Percentiles rank a stretch among this genome's conserved stretches.
phyloP scores from a whole-genome alignment of 2,113 vertebrate genomes.

The Corydoras sp. region DNA sequence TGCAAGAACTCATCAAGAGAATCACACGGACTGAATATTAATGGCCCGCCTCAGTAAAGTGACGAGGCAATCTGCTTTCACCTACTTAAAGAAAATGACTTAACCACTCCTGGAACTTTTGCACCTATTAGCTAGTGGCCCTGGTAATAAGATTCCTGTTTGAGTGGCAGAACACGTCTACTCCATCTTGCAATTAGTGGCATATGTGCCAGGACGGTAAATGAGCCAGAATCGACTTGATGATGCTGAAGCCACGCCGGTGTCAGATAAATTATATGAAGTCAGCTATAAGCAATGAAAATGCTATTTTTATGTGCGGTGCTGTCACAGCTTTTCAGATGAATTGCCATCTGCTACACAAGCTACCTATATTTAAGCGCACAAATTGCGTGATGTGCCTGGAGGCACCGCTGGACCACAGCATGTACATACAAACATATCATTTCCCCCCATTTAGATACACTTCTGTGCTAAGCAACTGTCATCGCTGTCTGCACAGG shows the following conservation, averaged over 20 bases:
- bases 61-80: conserved; percentile 25
- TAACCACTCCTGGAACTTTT: conserved; percentile 25
- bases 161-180: conserved; percentile 36
- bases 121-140: conserved; percentile 20
- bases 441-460: conserved; percentile 16
- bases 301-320: conserved; percentile 14
- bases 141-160: conserved; percentile 25
- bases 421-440: neutral
- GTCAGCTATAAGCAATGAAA: conserved; percentile 8
- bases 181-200: conserved; percentile 18
- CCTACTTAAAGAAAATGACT: conserved; percentile 38
- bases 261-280: conserved; percentile 1
- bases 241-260: conserved; percentile 6
- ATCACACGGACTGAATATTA: conserved; percentile 24
- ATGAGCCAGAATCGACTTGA: conserved; percentile 26
- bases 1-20: conserved; percentile 39
- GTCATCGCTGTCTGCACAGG: neutral
- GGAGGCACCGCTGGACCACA: neutral
- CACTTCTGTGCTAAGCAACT: neutral
- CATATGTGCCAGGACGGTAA: conserved; percentile 14
- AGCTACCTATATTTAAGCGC: neutral
- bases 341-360: neutral
- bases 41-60: conserved; percentile 20
- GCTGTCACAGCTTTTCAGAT: neutral
- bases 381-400: conserved; percentile 1